These are phyloP conservation scores for Cerastis leucographa DNA, from an alignment of 2,888 invertebrate species.

Conservation along the genomic window DNA sequence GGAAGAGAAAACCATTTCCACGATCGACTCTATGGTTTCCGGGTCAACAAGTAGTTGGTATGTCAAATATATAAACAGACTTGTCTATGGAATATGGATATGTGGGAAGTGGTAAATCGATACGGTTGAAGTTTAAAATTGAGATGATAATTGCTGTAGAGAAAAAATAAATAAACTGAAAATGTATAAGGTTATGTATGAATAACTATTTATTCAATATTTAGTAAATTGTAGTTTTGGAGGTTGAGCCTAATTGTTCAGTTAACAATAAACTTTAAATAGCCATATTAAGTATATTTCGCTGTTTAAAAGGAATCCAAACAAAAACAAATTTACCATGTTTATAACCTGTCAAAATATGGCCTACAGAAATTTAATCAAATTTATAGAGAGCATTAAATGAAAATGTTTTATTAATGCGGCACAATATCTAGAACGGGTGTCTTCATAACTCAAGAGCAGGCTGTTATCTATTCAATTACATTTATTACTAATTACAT, in stretches of 20 bases:
- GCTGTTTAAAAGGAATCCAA: not conserved
- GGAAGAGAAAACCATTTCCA: slow-evolving; percentile 51
- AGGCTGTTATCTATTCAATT: slow-evolving; percentile 75
- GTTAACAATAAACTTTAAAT: not conserved
- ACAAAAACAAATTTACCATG: not conserved
- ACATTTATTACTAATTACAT: slow-evolving; percentile 71
- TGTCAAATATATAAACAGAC: slow-evolving; percentile 22
- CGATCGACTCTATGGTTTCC: slow-evolving; percentile 26
- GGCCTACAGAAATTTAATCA: not conserved
- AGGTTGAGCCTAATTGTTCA: not conserved
- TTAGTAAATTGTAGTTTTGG: not conserved
- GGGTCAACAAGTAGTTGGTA: slow-evolving; percentile 28
- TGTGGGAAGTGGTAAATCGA: not conserved
- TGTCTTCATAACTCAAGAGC: slow-evolving; percentile 35
- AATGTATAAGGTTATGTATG: not conserved
- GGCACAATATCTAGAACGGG: slow-evolving; percentile 11
- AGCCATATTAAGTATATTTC: not conserved
- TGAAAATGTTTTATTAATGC: slow-evolving; percentile 31
- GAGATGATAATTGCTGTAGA: not conserved
- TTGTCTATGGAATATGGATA: not conserved
- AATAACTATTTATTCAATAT: not conserved
- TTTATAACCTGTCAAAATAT: not conserved
- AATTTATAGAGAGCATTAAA: slow-evolving; percentile 8
- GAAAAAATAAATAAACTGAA: not conserved
- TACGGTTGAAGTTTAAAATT: not conserved